Evolutionary conservation across 1,140 invertebrate species (phyloP), one percentile per base, ranked within the genome.

Genomic region (Musca vetustissima): DNA sequence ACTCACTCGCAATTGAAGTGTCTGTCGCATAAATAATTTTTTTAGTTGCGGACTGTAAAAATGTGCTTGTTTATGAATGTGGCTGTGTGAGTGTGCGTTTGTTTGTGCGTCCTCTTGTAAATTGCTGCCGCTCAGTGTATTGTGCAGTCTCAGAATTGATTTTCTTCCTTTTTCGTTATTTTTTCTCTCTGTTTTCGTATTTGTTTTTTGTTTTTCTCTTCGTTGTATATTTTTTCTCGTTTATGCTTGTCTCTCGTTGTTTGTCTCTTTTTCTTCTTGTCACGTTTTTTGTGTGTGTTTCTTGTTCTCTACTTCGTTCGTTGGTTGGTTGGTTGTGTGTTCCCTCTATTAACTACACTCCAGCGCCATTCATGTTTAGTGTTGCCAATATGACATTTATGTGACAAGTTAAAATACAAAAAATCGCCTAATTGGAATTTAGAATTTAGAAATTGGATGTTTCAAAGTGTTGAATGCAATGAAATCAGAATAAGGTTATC

Each of bases 291-390:
- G 7, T n/a, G n/a, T n/a, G n/a, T n/a, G 1, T 47, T 68, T 57
- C 32, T 68, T 57, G 17, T 68, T 68, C 21, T 68, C 47, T 68
- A n/a, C 36, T 68, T 48, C 24, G 50, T 64, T 68, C 48, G 55
- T 68, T 17, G 21, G 28, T 19, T 8, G 3, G 3, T 28, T 25
- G 28, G 9, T 59, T 32, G 55, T 28, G 55, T 59, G 28, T 28
- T 25, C 25, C 55, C 28, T 32, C 25, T 28, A 4, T 3, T 28
- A n/a, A 59, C 24, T 59, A 59, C 55, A 59, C 55, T 32, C 24
- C 55, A 59, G 55, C 25, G 36, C 36, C 36, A 43, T 43, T 11
- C 36, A 43, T 11, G 2, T 43, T 43, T 11, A 32, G 25, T 28
- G 24, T 28, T 59, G 55, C 13, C 24, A 59, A 52, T 52, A 52